Evolutionary conservation across 2,797 vertebrate genomes (phyloP).

Genomic region (Eulemur albifrons): DNA sequence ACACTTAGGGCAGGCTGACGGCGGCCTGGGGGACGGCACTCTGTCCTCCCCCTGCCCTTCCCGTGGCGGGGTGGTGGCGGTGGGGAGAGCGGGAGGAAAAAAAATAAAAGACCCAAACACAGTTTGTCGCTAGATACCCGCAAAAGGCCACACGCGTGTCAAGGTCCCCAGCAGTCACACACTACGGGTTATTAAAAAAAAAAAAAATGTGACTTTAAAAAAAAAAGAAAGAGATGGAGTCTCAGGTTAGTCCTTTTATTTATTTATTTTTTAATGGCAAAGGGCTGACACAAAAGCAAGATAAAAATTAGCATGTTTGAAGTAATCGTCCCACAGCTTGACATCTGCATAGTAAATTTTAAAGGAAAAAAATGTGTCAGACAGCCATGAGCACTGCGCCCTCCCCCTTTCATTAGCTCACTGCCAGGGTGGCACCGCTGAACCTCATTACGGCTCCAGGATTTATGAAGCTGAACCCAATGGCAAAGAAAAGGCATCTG

Average conservation of each 20-base stretch:
- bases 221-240: slow-evolving; percentile 79
- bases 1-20: slow-evolving; percentile 80
- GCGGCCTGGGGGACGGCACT: slow-evolving; percentile 70
- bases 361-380: slow-evolving; percentile 96
- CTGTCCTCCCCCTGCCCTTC: slow-evolving; percentile 69
- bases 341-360: slow-evolving; percentile 99
- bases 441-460: slow-evolving; percentile 99
- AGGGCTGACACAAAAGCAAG: slow-evolving; percentile 87
- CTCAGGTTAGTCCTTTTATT: slow-evolving; percentile 84
- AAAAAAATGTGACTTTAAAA: slow-evolving; percentile 29
- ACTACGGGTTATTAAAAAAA: slow-evolving; percentile 72
- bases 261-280: slow-evolving; percentile 85
- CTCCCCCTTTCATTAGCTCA: slow-evolving; percentile 99
- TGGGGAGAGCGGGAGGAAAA: no score
- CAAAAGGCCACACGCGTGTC: slow-evolving; percentile 87
- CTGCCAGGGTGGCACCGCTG: slow-evolving; percentile 99
- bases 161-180: slow-evolving; percentile 89
- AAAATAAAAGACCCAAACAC: slow-evolving; percentile 68
- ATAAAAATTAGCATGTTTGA: slow-evolving; percentile 91
- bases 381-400: slow-evolving; percentile 92
- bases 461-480: slow-evolving; percentile 99
- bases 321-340: slow-evolving; percentile 94
- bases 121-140: slow-evolving; percentile 78
- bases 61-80: slow-evolving; percentile 22
- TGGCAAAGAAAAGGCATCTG: slow-evolving; percentile 99